These are phyloP conservation scores for Apolygus lucorum DNA, from an alignment of 1,140 invertebrate species.

Conservation along the genomic window DNA sequence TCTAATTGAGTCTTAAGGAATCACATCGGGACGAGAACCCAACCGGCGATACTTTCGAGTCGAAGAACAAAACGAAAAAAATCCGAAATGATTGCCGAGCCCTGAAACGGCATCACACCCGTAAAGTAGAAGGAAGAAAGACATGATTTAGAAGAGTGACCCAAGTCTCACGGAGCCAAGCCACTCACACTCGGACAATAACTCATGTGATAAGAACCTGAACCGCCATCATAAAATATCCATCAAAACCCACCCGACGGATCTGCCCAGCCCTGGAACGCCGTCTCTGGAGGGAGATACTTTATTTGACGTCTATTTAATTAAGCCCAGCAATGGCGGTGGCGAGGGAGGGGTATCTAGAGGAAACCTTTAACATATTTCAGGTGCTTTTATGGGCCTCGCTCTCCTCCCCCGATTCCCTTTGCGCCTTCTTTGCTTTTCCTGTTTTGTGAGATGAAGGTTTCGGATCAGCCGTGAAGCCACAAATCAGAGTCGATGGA, in stretches of 20 bases:
- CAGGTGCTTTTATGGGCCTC: slow-evolving; percentile 3
- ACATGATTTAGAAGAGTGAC: slow-evolving; percentile 11
- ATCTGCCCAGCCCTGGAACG: neutral
- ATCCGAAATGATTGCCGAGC: no score
- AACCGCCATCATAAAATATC: slow-evolving; percentile 12
- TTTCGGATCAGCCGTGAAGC: neutral
- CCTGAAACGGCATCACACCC: no score
- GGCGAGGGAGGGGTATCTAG: neutral
- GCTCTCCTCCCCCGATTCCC: neutral
- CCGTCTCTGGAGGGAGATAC: neutral
- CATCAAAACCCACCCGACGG: slow-evolving; percentile 6
- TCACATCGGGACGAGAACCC: no score
- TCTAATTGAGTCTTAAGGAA: no score
- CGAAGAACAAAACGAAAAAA: no score
- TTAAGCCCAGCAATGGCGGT: neutral
- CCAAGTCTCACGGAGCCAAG: neutral
- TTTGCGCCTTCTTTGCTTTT: neutral
- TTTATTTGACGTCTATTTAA: slow-evolving; percentile 13
- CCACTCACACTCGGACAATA: slow-evolving; percentile 7
- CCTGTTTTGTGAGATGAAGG: neutral
- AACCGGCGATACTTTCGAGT: no score
- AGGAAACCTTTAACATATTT: slow-evolving; percentile 12
- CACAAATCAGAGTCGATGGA: neutral
- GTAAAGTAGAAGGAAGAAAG: no score
- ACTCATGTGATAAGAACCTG: slow-evolving; percentile 13